Evolutionary conservation across 2,113 vertebrate species (phyloP), one percentile per base, ranked within the genome.

Genomic region (Urocitellus parryii): DNA sequence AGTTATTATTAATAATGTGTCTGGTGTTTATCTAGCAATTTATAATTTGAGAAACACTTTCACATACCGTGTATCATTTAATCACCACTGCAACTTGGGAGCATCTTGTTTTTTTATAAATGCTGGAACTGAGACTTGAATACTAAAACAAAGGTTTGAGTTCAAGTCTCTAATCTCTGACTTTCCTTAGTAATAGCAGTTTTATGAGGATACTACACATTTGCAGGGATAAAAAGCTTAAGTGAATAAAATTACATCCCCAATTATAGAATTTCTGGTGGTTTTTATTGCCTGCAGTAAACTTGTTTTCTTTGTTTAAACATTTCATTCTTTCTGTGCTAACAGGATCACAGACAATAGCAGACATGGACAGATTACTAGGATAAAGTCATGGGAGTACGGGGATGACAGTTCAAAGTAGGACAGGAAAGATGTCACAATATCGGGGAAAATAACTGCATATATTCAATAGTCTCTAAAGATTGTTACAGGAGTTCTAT

Each of bases 121-220:
- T 96, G 61, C 42, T 74, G 42, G 90, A 95, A 56, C 29, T 14
- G 42, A 72, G 67, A 77, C 22, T 81, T 11, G 42, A 58, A 45
- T 90, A 48, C 22, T 84, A 65, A 95, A 84, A 37, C 8, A 53
- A 53, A 2, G 14, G 37, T 76, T 78, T 91, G 25, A 63, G 13
- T 84, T 95, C 13, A 72, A 34, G 8, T 83, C 42, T 96, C n/a
- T 94, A 90, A 96, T 92, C 24, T 79, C 48, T 90, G 32, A 25
- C 29, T 92, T 83, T 92, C 42, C 45, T 70, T 80, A 48, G 14
- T 25, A 63, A 51, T 68, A 79, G 7, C 27, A 91, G 24, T 56
- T 9, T 87, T 80, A 61, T 70, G 18, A 89, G 37, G 58, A 65
- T 74, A 58, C 84, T 25, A 32, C 24, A 79, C 2, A 4, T 53